Evolutionary conservation across 1,140 invertebrate genomes (phyloP).

Genomic region (Plodia interpunctella): DNA sequence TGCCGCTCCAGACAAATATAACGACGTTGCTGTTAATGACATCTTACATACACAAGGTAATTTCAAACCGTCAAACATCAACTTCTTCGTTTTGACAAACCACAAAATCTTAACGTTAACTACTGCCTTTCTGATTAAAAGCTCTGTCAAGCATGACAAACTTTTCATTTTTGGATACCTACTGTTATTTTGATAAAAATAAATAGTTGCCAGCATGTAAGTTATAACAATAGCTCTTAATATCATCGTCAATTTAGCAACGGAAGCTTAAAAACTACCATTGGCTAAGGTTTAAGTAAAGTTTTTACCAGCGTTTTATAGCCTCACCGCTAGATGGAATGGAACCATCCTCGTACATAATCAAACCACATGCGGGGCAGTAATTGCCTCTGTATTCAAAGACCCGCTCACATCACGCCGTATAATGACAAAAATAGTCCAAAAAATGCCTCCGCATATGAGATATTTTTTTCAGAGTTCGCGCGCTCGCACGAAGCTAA

Average conservation of each 20-base stretch:
- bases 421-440: slow-evolving; percentile 77
- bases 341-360: slow-evolving; percentile 65
- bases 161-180: slow-evolving; percentile 28
- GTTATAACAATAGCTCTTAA: slow-evolving; percentile 61
- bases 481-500: slow-evolving; percentile 71
- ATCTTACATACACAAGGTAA: slow-evolving; percentile 18
- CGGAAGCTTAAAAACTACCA: slow-evolving; percentile 68
- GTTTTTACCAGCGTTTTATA: slow-evolving; percentile 63
- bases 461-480: slow-evolving; percentile 74
- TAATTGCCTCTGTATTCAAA: slow-evolving; percentile 76
- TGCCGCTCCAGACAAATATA: slow-evolving; percentile 13
- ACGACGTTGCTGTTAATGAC: slow-evolving; percentile 29
- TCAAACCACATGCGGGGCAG: slow-evolving; percentile 75
- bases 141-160: background rate
- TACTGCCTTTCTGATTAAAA: slow-evolving; percentile 10
- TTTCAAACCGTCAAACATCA: slow-evolving; percentile 19
- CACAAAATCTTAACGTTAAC: slow-evolving; percentile 23
- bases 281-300: slow-evolving; percentile 63
- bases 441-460: slow-evolving; percentile 74
- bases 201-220: slow-evolving; percentile 31
- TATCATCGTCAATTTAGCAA: slow-evolving; percentile 70
- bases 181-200: slow-evolving; percentile 24
- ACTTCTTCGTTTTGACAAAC: slow-evolving; percentile 23
- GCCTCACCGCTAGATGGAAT: slow-evolving; percentile 69
- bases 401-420: slow-evolving; percentile 72